These are phyloP conservation scores for Rhinoraja longicauda DNA, from an alignment of 2,797 vertebrate genomes.

Conservation along the genomic window DNA sequence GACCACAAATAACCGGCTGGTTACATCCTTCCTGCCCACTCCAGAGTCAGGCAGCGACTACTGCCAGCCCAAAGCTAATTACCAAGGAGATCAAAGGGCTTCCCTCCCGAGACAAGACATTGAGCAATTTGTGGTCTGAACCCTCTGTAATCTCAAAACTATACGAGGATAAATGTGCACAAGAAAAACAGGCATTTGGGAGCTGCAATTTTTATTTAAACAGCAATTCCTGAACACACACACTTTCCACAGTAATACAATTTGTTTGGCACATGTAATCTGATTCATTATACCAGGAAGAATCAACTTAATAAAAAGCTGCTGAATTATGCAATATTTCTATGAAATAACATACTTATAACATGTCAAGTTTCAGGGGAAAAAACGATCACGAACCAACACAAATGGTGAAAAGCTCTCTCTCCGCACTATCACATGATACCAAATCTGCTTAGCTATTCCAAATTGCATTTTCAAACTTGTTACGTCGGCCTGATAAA, in stretches of 20 bases:
- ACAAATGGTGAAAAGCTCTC: background rate
- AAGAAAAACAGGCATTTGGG: slow-evolving; percentile 20
- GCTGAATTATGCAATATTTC: background rate
- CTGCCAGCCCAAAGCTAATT: background rate
- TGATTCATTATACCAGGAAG: background rate
- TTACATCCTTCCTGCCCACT: background rate
- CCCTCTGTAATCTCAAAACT: background rate
- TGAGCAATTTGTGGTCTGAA: background rate
- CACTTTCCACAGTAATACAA: background rate
- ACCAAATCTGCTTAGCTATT: background rate
- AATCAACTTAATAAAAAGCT: background rate
- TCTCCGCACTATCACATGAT: background rate
- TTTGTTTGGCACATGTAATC: background rate
- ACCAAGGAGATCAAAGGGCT: background rate
- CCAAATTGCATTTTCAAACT: background rate
- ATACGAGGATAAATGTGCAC: background rate
- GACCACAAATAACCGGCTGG: background rate
- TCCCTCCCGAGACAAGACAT: background rate
- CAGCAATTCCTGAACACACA: slow-evolving; percentile 15
- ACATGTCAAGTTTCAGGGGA: too few relatives aligned
- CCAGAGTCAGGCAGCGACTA: background rate
- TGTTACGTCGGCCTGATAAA: background rate
- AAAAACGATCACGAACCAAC: background rate
- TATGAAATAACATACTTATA: background rate
- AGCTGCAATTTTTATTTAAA: slow-evolving; percentile 17